These are phyloP conservation scores for Crotalus viridis DNA, from an alignment of 2,113 vertebrate species.

Conservation along the genomic window DNA sequence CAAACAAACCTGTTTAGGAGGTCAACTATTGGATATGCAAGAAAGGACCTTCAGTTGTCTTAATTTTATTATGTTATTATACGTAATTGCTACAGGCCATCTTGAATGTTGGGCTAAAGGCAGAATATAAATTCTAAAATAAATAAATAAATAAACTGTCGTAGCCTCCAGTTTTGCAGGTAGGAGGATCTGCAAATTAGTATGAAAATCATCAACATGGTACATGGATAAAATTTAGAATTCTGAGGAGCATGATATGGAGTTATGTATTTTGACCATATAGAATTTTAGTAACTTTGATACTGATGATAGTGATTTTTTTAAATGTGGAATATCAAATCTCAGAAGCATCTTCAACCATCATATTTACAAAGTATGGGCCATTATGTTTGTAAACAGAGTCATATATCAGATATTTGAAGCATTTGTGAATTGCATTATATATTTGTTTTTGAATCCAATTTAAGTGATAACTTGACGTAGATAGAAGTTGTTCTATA, in stretches of 20 bases:
- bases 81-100: background rate
- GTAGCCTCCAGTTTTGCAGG: background rate
- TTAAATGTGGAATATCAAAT: background rate
- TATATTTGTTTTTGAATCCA: background rate
- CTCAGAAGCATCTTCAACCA: background rate
- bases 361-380: background rate
- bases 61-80: background rate
- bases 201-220: background rate
- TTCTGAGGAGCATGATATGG: background rate
- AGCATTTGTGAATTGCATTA: background rate
- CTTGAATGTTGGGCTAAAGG: background rate
- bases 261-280: background rate
- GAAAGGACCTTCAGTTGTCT: background rate
- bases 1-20: background rate
- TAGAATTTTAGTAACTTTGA: background rate
- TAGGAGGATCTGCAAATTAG: background rate
- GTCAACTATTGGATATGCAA: background rate
- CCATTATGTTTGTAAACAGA: background rate
- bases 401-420: background rate
- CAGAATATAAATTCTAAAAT: background rate
- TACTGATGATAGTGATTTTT: background rate
- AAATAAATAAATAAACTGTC: background rate
- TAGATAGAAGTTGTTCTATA: background rate
- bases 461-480: background rate
- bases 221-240: background rate